A percentile compares a stretch with the other conserved stretches of the same genome.
Evolutionary conservation across 2,797 vertebrate species (phyloP).

Genomic region (Heliangelus exortis): DNA sequence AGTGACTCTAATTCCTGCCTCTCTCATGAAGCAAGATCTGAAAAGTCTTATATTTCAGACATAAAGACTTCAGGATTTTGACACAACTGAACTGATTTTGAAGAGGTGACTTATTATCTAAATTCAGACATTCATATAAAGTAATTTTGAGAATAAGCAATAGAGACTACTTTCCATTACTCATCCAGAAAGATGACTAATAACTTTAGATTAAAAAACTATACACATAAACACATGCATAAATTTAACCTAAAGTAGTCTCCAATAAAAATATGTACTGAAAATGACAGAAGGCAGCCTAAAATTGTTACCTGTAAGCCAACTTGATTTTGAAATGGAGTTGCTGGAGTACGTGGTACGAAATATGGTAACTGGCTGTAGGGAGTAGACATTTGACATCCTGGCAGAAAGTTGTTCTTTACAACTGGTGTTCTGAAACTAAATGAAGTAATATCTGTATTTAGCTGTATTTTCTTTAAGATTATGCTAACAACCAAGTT

Average conservation of each 20-base stretch:
- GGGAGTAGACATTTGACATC: conserved; percentile 78
- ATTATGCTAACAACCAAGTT: not conserved
- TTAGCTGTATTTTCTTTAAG: not conserved
- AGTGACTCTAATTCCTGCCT: not conserved
- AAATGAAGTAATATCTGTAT: not conserved
- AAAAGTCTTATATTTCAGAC: not conserved
- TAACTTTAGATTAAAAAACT: not conserved
- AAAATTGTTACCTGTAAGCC: conserved; percentile 71
- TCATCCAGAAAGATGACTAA: not conserved
- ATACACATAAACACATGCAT: not conserved
- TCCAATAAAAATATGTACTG: not conserved
- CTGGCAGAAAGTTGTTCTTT: conserved; percentile 75
- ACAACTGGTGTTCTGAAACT: conserved; percentile 87
- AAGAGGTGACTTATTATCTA: not conserved
- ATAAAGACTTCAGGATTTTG: not conserved
- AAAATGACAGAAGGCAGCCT: not conserved
- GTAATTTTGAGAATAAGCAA: not conserved
- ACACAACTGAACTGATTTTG: not conserved
- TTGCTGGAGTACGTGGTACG: conserved; percentile 69
- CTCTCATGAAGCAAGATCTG: not conserved
- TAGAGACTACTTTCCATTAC: not conserved
- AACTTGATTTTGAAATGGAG: conserved; percentile 70
- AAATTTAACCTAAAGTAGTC: not conserved
- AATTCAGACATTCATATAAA: not conserved
- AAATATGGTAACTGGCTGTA: conserved; percentile 72